Percentiles rank a stretch among this genome's conserved stretches.
Evolutionary conservation across 2,113 vertebrate genomes (phyloP).

Genomic region (Zapus hudsonius): DNA sequence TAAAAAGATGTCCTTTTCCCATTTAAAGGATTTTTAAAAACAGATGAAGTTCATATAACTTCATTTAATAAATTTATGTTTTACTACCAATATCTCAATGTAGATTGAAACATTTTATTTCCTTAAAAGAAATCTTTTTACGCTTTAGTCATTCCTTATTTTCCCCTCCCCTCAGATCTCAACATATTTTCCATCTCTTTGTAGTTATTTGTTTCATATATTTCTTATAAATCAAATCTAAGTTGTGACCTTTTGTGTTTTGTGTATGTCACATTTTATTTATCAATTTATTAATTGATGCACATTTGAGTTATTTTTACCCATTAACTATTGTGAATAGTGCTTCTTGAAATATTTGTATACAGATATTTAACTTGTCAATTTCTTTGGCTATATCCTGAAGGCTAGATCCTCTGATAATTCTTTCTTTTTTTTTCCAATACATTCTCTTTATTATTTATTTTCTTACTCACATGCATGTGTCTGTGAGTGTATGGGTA

Average conservation of each 20-base stretch:
- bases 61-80: not conserved
- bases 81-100: not conserved
- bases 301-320: not conserved
- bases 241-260: too few relatives aligned
- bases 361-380: not conserved
- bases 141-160: not conserved
- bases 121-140: not conserved
- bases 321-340: not conserved
- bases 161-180: not conserved
- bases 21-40: not conserved
- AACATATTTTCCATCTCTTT: not conserved
- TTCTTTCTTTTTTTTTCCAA: too few relatives aligned
- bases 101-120: not conserved
- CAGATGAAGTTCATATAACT: not conserved
- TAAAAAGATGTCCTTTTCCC: slow-evolving; percentile 19
- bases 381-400: not conserved
- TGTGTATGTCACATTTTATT: too few relatives aligned
- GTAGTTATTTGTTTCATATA: not conserved
- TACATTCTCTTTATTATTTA: too few relatives aligned
- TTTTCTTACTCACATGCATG: too few relatives aligned
- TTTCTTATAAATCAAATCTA: not conserved
- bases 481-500: too few relatives aligned
- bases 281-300: not conserved
- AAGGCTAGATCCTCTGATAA: too few relatives aligned
- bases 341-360: not conserved